Evolutionary conservation across 2,888 invertebrate species (phyloP).

Genomic region (Rhingia rostrata): DNA sequence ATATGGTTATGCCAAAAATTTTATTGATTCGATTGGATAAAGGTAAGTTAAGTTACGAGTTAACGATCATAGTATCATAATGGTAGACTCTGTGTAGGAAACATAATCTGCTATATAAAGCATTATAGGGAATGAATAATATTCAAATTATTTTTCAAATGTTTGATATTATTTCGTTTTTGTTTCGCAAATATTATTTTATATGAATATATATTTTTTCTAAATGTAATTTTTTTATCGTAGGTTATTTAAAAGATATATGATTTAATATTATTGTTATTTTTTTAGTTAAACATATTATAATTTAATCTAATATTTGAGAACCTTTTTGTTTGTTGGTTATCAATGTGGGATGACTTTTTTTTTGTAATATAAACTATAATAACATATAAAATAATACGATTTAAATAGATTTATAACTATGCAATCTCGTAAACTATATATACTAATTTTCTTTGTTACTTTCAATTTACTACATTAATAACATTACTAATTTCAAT

Average conservation of each 20-base stretch:
- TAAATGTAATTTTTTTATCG: constrained; percentile 15
- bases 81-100: background rate
- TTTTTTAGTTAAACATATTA: constrained; percentile 29
- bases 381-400: constrained; percentile 39
- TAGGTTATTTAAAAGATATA: constrained; percentile 24
- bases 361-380: constrained; percentile 22
- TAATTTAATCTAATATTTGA: constrained; percentile 21
- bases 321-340: constrained; percentile 7
- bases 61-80: constrained; percentile 10
- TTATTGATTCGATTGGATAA: too few relatives aligned
- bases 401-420: constrained; percentile 19
- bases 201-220: background rate
- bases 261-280: background rate
- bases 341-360: constrained; percentile 28
- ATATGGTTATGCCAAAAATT: too few relatives aligned
- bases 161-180: background rate
- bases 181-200: constrained; percentile 10
- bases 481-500: constrained; percentile 64
- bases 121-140: background rate
- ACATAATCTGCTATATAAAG: background rate
- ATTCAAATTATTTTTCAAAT: constrained; percentile 10
- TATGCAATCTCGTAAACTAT: constrained; percentile 55
- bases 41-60: background rate
- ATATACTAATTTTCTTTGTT: constrained; percentile 33
- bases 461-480: constrained; percentile 75